Conservation (phyloP, 2,888 invertebrate species). For the Lepidonotus clava region DNA sequence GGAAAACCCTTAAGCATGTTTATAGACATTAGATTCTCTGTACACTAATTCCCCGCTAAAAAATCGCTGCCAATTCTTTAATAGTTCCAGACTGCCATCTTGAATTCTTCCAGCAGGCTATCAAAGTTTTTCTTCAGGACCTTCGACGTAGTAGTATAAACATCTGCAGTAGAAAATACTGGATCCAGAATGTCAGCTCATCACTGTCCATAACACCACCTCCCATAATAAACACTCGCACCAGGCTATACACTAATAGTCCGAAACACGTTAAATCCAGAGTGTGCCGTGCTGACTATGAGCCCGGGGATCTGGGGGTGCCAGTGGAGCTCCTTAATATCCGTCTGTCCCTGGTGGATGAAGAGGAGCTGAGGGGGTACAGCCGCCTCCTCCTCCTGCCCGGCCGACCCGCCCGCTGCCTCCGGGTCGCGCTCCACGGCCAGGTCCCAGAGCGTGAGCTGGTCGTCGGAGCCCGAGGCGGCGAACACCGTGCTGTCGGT, state of each 20-base stretch:
- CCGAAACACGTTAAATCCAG: conserved; percentile 97
- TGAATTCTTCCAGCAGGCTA: no score
- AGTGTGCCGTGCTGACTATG: conserved; percentile 94
- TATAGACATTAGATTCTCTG: no score
- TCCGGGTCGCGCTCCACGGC: conserved; percentile 77
- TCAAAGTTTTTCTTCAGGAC: no score
- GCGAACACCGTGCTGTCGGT: conserved; percentile 95
- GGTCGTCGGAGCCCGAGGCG: conserved; percentile 95
- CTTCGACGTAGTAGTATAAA: no score
- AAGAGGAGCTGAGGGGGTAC: conserved; percentile 96
- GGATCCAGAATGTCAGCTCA: no score
- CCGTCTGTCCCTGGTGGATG: conserved; percentile 98
- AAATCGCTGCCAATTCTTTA: no score
- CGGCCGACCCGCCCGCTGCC: conserved; percentile 62
- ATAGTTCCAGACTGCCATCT: no score
- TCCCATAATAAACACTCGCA: not conserved
- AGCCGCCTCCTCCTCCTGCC: conserved; percentile 72
- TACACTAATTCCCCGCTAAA: no score
- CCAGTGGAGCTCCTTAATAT: conserved; percentile 99
- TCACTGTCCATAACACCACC: no score
- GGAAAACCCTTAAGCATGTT: no score
- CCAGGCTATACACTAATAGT: conserved; percentile 92
- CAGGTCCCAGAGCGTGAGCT: conserved; percentile 98
- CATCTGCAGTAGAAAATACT: no score
- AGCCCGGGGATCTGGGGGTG: conserved; percentile 96